Base-by-base conservation (phyloP, 1,140 invertebrate genomes). In the Orchesella cincta region DNA sequence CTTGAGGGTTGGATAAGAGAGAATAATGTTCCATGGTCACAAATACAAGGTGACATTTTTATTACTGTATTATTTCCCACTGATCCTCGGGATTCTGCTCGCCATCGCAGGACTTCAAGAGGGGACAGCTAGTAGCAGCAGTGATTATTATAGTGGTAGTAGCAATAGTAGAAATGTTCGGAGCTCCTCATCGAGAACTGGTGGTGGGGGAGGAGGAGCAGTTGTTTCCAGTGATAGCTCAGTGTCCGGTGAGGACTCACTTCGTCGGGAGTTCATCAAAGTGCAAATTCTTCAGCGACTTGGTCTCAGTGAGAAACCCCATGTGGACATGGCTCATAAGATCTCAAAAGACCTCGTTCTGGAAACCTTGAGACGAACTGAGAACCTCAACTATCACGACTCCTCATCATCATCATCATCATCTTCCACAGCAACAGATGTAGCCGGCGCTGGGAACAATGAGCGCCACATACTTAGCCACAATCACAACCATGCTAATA, bases 271-370 rank as follows among this genome's bases (percentile, higher is more conserved):
- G 78, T 73, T 80, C 20, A 67, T 82, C 73, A 82, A 80, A 79
- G 77, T 78, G 74, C 79, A 80, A 77, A 80, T 80, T 67, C 76
- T 82, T 8, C 81, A 81, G 52, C 78, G 77, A 70, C 78, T 81
- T 29, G 81, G 81, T 29, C 77, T 81, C 26, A 39, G 18, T 35
- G 78, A 81, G 31, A 81, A 81, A 67, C 78, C 78, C 16, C 54
- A 74, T 39, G 78, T 80, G 51, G 81, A 81, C 67, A 46, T 78
- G 57, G 76, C 78, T 57, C 81, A 81, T 52, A 82, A 82, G 77
- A 78, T 82, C 18, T 80, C 79, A 26, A 78, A 73, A 54, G 81
- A 80, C 46, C 71, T 81, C 23, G 78, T 79, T 20, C 54, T 82
- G 23, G 81, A 82, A 74, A 79, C 79, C 2, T 71, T 82, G 29